Base-by-base conservation (phyloP, 2,113 vertebrate genomes). In the Zosterops borbonicus region DNA sequence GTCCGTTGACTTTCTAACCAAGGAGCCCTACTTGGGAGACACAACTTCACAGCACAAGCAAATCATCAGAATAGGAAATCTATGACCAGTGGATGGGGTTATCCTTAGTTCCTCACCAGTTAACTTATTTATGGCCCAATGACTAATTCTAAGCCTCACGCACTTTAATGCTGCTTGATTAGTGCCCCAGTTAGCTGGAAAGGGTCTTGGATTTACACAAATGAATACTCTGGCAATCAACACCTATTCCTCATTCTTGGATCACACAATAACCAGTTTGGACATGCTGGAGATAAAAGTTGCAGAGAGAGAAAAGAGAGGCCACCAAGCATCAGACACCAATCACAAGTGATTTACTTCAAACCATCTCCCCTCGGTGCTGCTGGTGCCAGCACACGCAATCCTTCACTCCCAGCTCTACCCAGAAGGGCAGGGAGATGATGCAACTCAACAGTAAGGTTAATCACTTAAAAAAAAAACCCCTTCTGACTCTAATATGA, bases 321-420 rank as follows among this genome's bases (percentile, higher is more conserved):
- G 75, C 73, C 90, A 92, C 71, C 83, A 56, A 65, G 55, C 58
- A 83, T 62, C 68, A 93, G 76, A 81, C 83, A 56, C 11, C 19
- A 86, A 55, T 83, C 94, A 83, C 73, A 53, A 69, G 46, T 19
- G 47, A 92, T 90, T 90, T 91, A 53, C 78, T 63, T 92, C 87
- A 90, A 85, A 47, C 8, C 52, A 12, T 50, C 79, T 87, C 39
- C 60, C 68, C 75, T 27, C 5, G 2, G 41, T 8, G 58, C 13
- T 73, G 65, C 82, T 55, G 55, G 46, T 86, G 92, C 78, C 81
- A 91, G 58, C 53, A 79, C 69, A 87, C 17, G 1, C 71, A 58
- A 67, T 7, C 50, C 64, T 49, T 11, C 1, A 0, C 29, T 77
- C 42, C 53, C 71, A 42, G 71, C 75, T 63, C 28, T 29, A 19